Evolutionary conservation across 2,888 invertebrate species (phyloP).

Genomic region (Drosophila neotestacea): DNA sequence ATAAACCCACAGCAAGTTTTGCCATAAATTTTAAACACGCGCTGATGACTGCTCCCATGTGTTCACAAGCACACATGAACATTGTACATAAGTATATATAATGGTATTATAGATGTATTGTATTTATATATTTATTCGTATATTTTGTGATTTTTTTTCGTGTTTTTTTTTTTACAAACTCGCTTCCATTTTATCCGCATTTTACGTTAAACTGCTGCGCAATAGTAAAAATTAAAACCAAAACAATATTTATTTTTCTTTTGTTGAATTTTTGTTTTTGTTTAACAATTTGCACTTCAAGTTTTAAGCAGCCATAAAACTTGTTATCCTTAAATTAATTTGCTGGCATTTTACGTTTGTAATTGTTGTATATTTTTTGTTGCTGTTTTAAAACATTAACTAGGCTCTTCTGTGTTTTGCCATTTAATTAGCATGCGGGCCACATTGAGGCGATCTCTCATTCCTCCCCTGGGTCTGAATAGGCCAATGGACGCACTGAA

Average conservation of each 20-base stretch:
- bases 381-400: constrained; percentile 28
- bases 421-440: constrained; percentile 48
- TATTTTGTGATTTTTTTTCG: constrained; percentile 20
- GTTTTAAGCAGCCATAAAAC: constrained; percentile 50
- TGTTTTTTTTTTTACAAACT: constrained; percentile 18
- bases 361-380: constrained; percentile 13
- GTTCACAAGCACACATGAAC: constrained; percentile 7
- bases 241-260: constrained; percentile 15
- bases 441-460: neutral
- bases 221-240: constrained; percentile 26
- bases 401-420: constrained; percentile 26
- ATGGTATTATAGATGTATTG: neutral
- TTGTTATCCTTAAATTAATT: constrained; percentile 51
- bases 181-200: constrained; percentile 32
- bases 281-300: constrained; percentile 57
- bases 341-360: constrained; percentile 22
- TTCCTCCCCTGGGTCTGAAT: constrained; percentile 1
- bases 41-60: constrained; percentile 50
- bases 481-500: neutral
- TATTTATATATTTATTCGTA: constrained; percentile 22
- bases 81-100: neutral
- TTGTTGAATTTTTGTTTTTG: constrained; percentile 6
- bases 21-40: constrained; percentile 61
- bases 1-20: constrained; percentile 41
- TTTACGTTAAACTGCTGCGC: constrained; percentile 54